Evolutionary conservation across 2,797 vertebrate genomes (phyloP).

Genomic region (Paguma larvata): DNA sequence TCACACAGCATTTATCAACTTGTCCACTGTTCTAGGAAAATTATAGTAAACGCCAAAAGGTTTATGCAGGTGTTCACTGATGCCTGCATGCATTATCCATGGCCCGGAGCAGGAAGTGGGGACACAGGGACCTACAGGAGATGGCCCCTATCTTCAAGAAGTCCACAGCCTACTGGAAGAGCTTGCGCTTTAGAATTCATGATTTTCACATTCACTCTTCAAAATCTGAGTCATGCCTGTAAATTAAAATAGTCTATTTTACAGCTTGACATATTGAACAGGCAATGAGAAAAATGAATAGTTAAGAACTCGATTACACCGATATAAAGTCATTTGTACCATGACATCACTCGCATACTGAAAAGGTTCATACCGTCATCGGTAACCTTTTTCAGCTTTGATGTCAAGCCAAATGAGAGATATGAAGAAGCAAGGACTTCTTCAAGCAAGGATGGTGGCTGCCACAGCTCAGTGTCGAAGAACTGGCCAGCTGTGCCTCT

Average conservation of each 20-base stretch:
- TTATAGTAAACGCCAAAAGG: neutral
- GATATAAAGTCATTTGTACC: slow-evolving; percentile 37
- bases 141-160: neutral
- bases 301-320: slow-evolving; percentile 35
- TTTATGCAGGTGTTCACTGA: neutral
- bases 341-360: slow-evolving; percentile 57
- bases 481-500: neutral
- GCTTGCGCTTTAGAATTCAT: neutral
- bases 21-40: neutral
- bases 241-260: slow-evolving; percentile 66
- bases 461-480: slow-evolving; percentile 31
- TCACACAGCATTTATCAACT: neutral
- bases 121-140: neutral
- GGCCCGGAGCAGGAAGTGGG: neutral
- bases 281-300: slow-evolving; percentile 63
- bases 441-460: neutral
- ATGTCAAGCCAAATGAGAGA: slow-evolving; percentile 51
- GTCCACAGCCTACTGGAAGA: neutral
- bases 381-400: slow-evolving; percentile 68
- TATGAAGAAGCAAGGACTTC: neutral
- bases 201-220: slow-evolving; percentile 50
- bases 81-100: neutral
- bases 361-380: slow-evolving; percentile 62
- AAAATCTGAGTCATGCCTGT: slow-evolving; percentile 72
- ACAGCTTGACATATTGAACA: slow-evolving; percentile 57